phyloP scores from a whole-genome alignment of 1,140 invertebrate genomes.

The Temnothorax nylanderi region DNA sequence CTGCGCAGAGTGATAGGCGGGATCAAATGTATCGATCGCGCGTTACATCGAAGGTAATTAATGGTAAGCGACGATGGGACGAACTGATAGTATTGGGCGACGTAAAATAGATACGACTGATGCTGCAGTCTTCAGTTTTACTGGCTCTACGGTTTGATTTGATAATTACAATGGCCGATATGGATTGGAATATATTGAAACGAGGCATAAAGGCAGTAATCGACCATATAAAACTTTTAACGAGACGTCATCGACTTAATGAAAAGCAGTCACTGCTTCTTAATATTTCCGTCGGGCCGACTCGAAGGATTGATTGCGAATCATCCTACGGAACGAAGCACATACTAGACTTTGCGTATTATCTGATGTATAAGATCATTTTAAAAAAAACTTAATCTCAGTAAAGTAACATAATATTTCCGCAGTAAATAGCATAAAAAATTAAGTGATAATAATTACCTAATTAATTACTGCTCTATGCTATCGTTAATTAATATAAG shows the following conservation, averaged over 20 bases:
- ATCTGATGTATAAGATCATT: slow-evolving; percentile 35
- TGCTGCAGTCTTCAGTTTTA: neutral
- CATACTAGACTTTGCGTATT: slow-evolving; percentile 28
- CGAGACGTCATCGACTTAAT: slow-evolving; percentile 57
- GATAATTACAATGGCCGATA: slow-evolving; percentile 20
- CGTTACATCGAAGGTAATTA: slow-evolving; percentile 38
- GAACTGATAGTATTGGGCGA: slow-evolving; percentile 1
- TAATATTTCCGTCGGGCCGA: slow-evolving; percentile 51
- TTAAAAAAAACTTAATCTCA: neutral
- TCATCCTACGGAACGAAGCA: slow-evolving; percentile 41
- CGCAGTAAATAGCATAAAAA: slow-evolving; percentile 12
- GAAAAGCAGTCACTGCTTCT: slow-evolving; percentile 37
- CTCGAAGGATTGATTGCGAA: slow-evolving; percentile 28
- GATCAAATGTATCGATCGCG: neutral
- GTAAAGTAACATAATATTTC: neutral
- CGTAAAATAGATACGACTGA: slow-evolving; percentile 44
- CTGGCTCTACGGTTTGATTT: slow-evolving; percentile 31
- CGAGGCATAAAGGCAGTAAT: slow-evolving; percentile 47
- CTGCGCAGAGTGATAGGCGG: neutral
- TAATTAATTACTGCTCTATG: neutral
- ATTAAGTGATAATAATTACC: slow-evolving; percentile 6
- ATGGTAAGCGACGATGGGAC: slow-evolving; percentile 28
- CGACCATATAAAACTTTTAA: slow-evolving; percentile 49
- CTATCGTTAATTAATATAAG: neutral
- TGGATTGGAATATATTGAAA: slow-evolving; percentile 41